Percentiles rank a stretch among this genome's conserved stretches.
phyloP scores from a whole-genome alignment of 1,140 invertebrate genomes.

The Polypedilum vanderplanki region DNA sequence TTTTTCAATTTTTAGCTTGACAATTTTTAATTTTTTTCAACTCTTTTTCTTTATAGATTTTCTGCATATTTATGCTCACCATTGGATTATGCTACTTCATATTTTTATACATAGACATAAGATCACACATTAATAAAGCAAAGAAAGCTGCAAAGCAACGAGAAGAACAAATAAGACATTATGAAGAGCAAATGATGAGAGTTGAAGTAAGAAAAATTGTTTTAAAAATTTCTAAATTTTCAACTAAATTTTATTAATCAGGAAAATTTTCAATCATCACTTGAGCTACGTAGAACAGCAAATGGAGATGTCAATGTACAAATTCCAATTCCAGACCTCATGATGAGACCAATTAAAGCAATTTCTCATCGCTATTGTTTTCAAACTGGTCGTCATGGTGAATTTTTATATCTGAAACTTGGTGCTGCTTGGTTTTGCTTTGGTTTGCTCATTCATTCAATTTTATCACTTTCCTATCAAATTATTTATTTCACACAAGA shows the following conservation, averaged over 20 bases:
- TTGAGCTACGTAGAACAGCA: background rate
- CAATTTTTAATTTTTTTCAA: no score
- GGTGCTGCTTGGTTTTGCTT: slow-evolving; percentile 30
- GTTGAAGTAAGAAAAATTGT: background rate
- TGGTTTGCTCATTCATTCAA: slow-evolving; percentile 27
- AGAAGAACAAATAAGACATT: background rate
- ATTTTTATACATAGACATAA: slow-evolving; percentile 29
- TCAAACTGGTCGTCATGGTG: slow-evolving; percentile 29
- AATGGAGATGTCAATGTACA: slow-evolving; percentile 17
- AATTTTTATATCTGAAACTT: slow-evolving; percentile 30
- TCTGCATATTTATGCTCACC: slow-evolving; percentile 26
- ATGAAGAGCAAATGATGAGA: slow-evolving; percentile 26
- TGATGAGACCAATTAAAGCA: background rate
- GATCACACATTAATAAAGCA: slow-evolving; percentile 16
- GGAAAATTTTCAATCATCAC: background rate
- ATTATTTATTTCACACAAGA: slow-evolving; percentile 32
- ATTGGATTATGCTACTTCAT: slow-evolving; percentile 28
- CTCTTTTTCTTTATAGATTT: background rate
- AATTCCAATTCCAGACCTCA: background rate
- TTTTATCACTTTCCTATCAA: slow-evolving; percentile 24
- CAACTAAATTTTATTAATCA: background rate
- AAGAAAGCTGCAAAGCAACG: slow-evolving; percentile 7
- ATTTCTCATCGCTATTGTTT: slow-evolving; percentile 30
- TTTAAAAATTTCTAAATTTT: background rate
- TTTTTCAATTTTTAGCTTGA: no score